Evolutionary conservation across 1,140 invertebrate species (phyloP).

Genomic region (Ostrea edulis): DNA sequence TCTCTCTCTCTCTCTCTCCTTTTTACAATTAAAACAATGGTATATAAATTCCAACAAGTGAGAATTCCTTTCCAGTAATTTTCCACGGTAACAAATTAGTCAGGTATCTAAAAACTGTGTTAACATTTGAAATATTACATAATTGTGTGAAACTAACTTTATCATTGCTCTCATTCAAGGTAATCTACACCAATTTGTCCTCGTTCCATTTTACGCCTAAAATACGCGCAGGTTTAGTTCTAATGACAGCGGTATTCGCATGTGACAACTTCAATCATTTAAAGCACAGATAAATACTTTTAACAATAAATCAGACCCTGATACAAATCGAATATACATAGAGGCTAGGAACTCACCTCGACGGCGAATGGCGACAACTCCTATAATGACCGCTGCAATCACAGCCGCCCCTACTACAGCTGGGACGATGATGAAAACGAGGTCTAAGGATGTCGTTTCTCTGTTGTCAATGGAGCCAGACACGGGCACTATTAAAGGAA

Average conservation of each 20-base stretch:
- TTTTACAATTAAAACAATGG: neutral
- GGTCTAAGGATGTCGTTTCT: neutral
- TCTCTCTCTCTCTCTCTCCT: neutral
- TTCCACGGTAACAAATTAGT: neutral
- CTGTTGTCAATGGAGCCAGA: neutral
- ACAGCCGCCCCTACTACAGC: neutral
- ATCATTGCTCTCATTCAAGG: conserved; percentile 11
- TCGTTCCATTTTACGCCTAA: neutral
- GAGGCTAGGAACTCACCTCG: neutral
- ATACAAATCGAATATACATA: too few species aligned
- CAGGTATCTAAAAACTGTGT: neutral
- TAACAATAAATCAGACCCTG: too few species aligned
- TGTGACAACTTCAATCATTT: too few species aligned
- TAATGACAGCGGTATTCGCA: too few species aligned
- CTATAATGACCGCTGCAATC: neutral
- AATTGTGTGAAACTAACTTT: conserved; percentile 17
- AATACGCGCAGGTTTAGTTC: too few species aligned
- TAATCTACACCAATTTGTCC: neutral
- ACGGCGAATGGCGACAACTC: neutral
- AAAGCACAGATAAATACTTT: too few species aligned
- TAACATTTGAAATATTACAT: conserved; percentile 18
- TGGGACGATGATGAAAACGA: neutral
- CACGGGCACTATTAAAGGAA: neutral
- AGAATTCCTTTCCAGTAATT: too few species aligned
- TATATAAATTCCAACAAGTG: too few species aligned